Evolutionary conservation across 2,797 vertebrate species (phyloP).

Genomic region (Myripristis jacobus): DNA sequence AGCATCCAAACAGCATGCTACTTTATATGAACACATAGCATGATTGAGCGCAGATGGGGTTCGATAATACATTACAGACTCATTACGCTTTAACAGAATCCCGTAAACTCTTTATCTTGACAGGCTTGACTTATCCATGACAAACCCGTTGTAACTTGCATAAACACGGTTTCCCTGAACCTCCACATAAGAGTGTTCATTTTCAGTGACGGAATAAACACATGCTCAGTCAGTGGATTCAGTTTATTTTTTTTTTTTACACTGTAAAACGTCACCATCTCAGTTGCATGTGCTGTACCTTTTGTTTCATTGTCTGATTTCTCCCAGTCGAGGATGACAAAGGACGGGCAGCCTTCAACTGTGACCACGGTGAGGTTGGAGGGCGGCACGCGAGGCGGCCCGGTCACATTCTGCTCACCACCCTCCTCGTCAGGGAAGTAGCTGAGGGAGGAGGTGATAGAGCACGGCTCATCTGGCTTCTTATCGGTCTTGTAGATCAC

Average conservation of each 20-base stretch:
- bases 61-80: constrained; percentile 5
- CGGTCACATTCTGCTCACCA: constrained; percentile 82
- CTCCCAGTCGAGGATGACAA: constrained; percentile 95
- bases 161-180: background rate
- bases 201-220: no score
- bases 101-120: constrained; percentile 5
- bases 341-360: constrained; percentile 95
- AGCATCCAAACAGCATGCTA: background rate
- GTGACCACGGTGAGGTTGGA: constrained; percentile 96
- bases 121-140: background rate
- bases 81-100: background rate
- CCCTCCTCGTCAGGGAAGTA: constrained; percentile 90
- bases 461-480: constrained; percentile 90
- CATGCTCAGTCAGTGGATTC: background rate
- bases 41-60: constrained; percentile 6
- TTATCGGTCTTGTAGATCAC: constrained; percentile 94
- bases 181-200: background rate
- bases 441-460: constrained; percentile 92
- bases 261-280: background rate
- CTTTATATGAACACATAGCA: constrained; percentile 3
- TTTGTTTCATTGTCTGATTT: constrained; percentile 93
- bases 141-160: background rate
- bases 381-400: constrained; percentile 88
- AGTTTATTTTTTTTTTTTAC: background rate
- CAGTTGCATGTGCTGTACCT: constrained; percentile 78